These are phyloP conservation scores for Epinotia ramella DNA, from an alignment of 2,888 invertebrate species.

Conservation along the genomic window DNA sequence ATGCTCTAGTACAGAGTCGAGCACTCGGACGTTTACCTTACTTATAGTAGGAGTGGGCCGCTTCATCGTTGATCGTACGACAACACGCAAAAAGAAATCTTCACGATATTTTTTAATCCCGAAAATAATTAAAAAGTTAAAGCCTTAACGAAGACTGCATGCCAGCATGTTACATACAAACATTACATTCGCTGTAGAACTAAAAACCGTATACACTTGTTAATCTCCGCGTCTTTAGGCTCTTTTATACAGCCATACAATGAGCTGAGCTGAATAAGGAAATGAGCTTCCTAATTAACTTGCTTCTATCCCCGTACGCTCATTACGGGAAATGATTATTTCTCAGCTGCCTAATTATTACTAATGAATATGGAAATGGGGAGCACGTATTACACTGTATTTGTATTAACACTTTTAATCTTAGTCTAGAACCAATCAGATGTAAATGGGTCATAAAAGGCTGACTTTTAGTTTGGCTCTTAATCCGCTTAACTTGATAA, in stretches of 20 bases:
- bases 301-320: slow-evolving; percentile 4
- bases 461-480: too few species aligned
- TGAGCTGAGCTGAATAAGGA: neutral
- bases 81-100: too few species aligned
- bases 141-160: neutral
- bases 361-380: slow-evolving; percentile 4
- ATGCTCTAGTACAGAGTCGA: too few species aligned
- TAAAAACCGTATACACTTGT: neutral
- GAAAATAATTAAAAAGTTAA: too few species aligned
- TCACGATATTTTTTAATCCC: too few species aligned
- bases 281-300: slow-evolving; percentile 34
- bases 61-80: too few species aligned
- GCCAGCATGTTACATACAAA: neutral
- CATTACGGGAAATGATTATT: slow-evolving; percentile 29
- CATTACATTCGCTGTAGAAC: neutral
- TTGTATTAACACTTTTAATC: too few species aligned
- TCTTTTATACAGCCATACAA: neutral
- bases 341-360: slow-evolving; percentile 1
- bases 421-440: too few species aligned
- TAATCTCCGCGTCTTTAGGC: neutral
- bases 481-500: too few species aligned
- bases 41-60: too few species aligned
- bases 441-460: too few species aligned
- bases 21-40: too few species aligned
- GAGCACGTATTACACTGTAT: neutral